Evolutionary conservation across 2,113 vertebrate genomes (phyloP).

Genomic region (Salminus brasiliensis): DNA sequence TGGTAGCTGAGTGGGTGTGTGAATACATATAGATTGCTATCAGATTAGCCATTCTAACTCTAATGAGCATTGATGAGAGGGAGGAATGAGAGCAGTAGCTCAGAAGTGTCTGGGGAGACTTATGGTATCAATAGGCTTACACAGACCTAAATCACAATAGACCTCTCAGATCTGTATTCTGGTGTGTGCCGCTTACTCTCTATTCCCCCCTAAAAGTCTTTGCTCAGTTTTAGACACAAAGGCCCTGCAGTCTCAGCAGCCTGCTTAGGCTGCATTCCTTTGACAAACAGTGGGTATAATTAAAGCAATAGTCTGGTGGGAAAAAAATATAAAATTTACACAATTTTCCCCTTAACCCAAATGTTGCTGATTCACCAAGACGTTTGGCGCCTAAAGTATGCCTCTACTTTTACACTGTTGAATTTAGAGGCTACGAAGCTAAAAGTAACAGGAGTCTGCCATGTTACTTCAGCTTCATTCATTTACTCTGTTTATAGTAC

Average conservation of each 20-base stretch:
- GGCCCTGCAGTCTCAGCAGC: slow-evolving; percentile 12
- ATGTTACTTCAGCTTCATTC: too few relatives aligned
- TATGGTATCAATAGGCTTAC: neutral
- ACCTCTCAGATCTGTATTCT: neutral
- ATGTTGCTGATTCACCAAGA: neutral
- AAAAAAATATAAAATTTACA: neutral
- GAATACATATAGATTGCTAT: neutral
- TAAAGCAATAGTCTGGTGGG: slow-evolving; percentile 16
- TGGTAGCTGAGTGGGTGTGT: neutral
- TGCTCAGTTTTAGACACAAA: slow-evolving; percentile 15
- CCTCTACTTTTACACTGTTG: slow-evolving; percentile 9
- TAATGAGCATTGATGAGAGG: slow-evolving; percentile 1
- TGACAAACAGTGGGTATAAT: slow-evolving; percentile 42
- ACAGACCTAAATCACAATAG: neutral
- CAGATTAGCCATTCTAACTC: neutral
- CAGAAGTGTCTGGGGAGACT: neutral
- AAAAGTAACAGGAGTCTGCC: too few relatives aligned
- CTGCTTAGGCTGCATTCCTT: slow-evolving; percentile 20
- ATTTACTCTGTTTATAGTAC: too few relatives aligned
- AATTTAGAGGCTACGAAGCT: neutral
- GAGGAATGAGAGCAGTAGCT: neutral
- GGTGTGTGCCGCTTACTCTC: neutral
- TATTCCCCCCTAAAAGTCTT: neutral
- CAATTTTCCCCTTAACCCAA: neutral
- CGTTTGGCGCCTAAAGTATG: neutral